Conservation (phyloP, 2,797 vertebrate species). For the Hipposideros larvatus region DNA sequence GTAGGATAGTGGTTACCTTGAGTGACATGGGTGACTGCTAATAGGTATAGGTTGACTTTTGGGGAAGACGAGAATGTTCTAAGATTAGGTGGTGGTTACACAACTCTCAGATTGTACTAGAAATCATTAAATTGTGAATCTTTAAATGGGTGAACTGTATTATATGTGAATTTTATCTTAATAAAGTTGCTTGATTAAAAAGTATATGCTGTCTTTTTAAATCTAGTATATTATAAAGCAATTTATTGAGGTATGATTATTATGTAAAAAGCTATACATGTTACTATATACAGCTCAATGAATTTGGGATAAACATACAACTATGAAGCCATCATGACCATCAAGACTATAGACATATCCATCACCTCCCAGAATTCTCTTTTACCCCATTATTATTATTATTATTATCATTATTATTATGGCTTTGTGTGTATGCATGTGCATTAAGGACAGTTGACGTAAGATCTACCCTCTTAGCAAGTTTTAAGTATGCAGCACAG, state of each 20-base stretch:
- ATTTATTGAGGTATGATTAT: background rate
- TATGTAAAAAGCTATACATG: no score
- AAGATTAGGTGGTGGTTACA: background rate
- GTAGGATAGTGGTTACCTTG: background rate
- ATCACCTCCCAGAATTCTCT: background rate
- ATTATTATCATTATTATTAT: no score
- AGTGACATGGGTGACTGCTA: fast-evolving
- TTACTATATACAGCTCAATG: background rate
- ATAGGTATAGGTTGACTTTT: background rate
- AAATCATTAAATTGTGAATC: background rate
- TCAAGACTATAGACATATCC: no score
- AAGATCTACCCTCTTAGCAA: background rate
- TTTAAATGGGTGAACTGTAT: background rate
- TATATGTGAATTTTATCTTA: background rate
- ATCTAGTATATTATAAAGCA: background rate
- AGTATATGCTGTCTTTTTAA: background rate
- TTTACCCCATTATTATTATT: background rate
- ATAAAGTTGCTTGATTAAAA: background rate
- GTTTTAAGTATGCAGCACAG: background rate
- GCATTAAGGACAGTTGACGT: background rate
- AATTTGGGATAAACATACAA: background rate
- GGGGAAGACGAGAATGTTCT: background rate
- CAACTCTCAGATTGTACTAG: background rate
- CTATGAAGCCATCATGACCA: background rate
- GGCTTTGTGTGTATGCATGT: background rate